These are phyloP conservation scores for Drosophila lini DNA, from an alignment of 1,140 invertebrate genomes.

Conservation along the genomic window DNA sequence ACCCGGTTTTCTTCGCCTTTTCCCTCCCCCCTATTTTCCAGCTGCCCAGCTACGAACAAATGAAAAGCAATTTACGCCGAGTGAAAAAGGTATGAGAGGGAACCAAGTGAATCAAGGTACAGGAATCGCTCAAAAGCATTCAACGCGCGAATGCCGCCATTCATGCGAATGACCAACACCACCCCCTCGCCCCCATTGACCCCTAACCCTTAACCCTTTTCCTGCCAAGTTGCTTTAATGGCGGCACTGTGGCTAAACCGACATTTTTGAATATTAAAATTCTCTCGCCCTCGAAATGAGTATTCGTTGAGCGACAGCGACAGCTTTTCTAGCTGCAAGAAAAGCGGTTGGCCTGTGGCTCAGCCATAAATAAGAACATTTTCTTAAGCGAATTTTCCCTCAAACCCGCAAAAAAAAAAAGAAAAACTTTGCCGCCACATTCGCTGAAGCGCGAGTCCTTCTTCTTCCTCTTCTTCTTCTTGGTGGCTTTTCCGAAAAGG, in stretches of 20 bases:
- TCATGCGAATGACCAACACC: constrained; percentile 52
- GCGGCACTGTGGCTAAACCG: constrained; percentile 29
- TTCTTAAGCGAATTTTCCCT: constrained; percentile 45
- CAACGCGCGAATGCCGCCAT: constrained; percentile 38
- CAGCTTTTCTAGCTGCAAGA: not conserved
- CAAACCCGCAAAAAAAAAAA: constrained; percentile 4
- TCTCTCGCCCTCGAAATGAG: constrained; percentile 26
- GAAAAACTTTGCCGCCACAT: constrained; percentile 49
- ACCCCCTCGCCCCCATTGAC: constrained; percentile 5
- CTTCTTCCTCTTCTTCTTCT: not conserved
- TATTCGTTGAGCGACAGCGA: constrained; percentile 34
- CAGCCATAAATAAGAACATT: constrained; percentile 67
- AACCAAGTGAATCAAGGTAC: constrained; percentile 57
- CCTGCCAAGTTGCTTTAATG: constrained; percentile 60
- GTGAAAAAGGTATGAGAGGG: constrained; percentile 40
- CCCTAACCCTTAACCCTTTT: constrained; percentile 8
- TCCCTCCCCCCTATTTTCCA: not conserved
- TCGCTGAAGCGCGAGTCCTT: constrained; percentile 26
- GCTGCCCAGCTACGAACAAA: constrained; percentile 39
- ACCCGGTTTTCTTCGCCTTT: not conserved
- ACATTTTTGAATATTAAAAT: constrained; percentile 76
- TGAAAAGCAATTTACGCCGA: constrained; percentile 76
- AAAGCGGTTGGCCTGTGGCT: constrained; percentile 29
- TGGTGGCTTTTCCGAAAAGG: constrained; percentile 8
- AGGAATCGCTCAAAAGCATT: constrained; percentile 62